These are phyloP conservation scores for Semicossyphus pulcher DNA, from an alignment of 2,113 vertebrate species.

Conservation along the genomic window DNA sequence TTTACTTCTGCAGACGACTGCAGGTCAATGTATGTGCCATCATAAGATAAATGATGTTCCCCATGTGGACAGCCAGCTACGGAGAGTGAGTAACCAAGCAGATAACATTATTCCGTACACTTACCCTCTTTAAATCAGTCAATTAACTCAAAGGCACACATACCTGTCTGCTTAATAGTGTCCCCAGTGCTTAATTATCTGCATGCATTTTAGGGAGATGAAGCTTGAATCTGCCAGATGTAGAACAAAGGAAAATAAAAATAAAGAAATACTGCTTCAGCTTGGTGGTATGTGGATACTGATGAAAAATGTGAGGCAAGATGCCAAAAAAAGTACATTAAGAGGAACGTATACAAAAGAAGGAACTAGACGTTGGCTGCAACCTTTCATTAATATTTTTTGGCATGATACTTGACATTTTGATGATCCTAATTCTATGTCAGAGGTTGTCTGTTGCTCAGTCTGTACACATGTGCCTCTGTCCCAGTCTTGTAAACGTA, in stretches of 20 bases:
- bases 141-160: slow-evolving; percentile 74
- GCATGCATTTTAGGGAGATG: slow-evolving; percentile 62
- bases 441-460: no score
- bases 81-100: slow-evolving; percentile 59
- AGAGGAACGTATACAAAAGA: no score
- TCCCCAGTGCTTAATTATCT: slow-evolving; percentile 80
- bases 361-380: no score
- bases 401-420: no score
- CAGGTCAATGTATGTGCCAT: slow-evolving; percentile 38
- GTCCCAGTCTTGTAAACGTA: no score
- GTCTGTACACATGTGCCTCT: no score
- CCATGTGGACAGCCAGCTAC: slow-evolving; percentile 26
- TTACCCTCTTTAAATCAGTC: slow-evolving; percentile 73
- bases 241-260: not conserved
- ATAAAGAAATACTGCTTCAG: slow-evolving; percentile 19
- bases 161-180: slow-evolving; percentile 77
- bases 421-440: no score
- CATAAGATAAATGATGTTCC: slow-evolving; percentile 59
- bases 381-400: no score
- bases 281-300: slow-evolving; percentile 55
- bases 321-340: not conserved
- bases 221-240: slow-evolving; percentile 57
- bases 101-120: slow-evolving; percentile 58
- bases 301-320: slow-evolving; percentile 50
- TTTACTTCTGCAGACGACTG: slow-evolving; percentile 13